These are phyloP conservation scores for Miniopterus natalensis DNA, from an alignment of 2,113 vertebrate genomes.

Conservation along the genomic window DNA sequence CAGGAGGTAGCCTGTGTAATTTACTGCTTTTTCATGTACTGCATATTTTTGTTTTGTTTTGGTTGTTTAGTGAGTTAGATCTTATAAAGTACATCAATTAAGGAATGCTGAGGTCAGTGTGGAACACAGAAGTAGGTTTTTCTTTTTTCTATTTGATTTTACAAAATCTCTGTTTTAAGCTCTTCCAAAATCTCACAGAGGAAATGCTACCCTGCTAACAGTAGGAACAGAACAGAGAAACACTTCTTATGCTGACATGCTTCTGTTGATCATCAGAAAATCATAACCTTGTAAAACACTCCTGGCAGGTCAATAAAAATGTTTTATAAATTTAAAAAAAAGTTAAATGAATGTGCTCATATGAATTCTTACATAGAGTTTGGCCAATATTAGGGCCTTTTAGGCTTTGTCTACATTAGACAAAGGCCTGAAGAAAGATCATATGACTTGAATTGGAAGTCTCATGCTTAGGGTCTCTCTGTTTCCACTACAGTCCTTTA, in stretches of 20 bases:
- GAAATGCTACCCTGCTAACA: slow-evolving; percentile 17
- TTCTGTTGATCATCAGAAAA: slow-evolving; percentile 26
- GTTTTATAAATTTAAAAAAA: neutral
- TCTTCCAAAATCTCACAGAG: slow-evolving; percentile 73
- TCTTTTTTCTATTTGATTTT: slow-evolving; percentile 61
- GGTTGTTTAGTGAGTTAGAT: neutral
- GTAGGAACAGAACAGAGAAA: slow-evolving; percentile 57
- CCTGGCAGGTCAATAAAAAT: neutral
- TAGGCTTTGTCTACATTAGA: slow-evolving; percentile 16
- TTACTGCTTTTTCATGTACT: neutral
- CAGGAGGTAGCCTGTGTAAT: neutral
- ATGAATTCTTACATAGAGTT: neutral
- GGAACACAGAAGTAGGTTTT: slow-evolving; percentile 68
- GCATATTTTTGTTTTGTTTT: neutral
- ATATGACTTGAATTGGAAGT: neutral
- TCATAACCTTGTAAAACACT: neutral
- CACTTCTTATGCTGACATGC: neutral
- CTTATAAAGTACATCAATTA: slow-evolving; percentile 70
- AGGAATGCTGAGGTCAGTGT: slow-evolving; percentile 76
- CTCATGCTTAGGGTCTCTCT: neutral
- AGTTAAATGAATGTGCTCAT: neutral
- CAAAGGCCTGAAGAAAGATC: neutral
- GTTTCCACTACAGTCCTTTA: neutral
- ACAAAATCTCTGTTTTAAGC: slow-evolving; percentile 78
- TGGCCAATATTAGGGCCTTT: neutral